A percentile compares a stretch with the other conserved stretches of the same genome.
phyloP scores from a whole-genome alignment of 2,888 invertebrate species.

The Hydrotaea cyrtoneurina region DNA sequence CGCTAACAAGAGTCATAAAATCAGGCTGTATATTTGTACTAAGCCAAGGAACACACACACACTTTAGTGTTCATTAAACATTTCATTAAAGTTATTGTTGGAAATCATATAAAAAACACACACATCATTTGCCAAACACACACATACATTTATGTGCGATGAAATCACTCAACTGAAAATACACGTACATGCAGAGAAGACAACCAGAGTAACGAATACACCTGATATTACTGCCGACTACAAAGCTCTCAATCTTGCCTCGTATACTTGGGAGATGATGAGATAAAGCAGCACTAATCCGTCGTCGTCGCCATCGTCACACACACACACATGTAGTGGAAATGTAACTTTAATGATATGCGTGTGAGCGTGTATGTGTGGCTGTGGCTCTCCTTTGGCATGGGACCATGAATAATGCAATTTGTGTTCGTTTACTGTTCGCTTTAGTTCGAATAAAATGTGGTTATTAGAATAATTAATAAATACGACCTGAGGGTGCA shows the following conservation, averaged over 20 bases:
- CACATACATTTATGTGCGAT: not conserved
- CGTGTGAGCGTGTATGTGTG: no score
- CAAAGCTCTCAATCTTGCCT: not conserved
- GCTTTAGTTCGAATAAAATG: not conserved
- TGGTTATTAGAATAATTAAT: constrained; percentile 39
- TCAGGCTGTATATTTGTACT: constrained; percentile 2
- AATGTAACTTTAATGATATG: no score
- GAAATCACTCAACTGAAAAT: constrained; percentile 6
- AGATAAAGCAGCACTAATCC: not conserved
- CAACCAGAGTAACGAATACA: not conserved
- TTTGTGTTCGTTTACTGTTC: not conserved
- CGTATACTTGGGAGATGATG: not conserved
- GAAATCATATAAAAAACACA: constrained; percentile 32
- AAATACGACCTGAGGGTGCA: constrained; percentile 28
- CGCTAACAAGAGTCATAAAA: constrained; percentile 6
- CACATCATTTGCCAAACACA: not conserved
- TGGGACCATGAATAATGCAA: not conserved
- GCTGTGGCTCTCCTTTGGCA: no score
- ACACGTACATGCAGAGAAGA: not conserved
- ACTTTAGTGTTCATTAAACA: constrained; percentile 34
- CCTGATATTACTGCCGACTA: not conserved
- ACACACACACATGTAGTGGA: not conserved
- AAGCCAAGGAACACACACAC: constrained; percentile 2
- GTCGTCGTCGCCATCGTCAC: no score
- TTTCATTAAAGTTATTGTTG: constrained; percentile 43